Evolutionary conservation across 2,888 invertebrate genomes (phyloP).

Genomic region (Epicampocera succincta): DNA sequence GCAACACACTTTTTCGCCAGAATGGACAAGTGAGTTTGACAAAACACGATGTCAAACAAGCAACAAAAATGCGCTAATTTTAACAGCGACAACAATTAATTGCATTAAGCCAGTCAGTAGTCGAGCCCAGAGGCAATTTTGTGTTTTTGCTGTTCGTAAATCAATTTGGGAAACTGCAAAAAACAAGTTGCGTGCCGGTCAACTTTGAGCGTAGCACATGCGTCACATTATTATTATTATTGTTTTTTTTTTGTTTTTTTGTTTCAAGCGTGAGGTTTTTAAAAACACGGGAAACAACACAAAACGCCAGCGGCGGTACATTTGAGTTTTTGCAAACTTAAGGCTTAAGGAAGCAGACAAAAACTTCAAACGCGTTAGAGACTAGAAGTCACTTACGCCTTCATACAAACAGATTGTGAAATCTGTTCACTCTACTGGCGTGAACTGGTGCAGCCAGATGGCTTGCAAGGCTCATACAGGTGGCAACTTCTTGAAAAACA

Average conservation of each 20-base stretch:
- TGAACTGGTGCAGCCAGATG: too few species aligned
- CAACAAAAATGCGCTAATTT: constrained; percentile 31
- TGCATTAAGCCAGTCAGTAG: constrained; percentile 32
- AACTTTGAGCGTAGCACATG: constrained; percentile 33
- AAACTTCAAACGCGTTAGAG: too few species aligned
- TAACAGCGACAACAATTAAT: constrained; percentile 25
- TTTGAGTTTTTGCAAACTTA: too few species aligned
- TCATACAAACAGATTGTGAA: too few species aligned
- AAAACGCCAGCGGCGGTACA: too few species aligned
- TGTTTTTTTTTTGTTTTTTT: background rate
- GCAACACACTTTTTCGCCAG: constrained; percentile 38
- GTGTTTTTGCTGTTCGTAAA: constrained; percentile 24
- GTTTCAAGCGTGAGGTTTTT: too few species aligned
- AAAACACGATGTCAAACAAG: constrained; percentile 61
- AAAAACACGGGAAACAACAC: too few species aligned
- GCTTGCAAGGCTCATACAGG: too few species aligned
- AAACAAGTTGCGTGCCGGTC: constrained; percentile 9
- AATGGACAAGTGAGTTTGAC: constrained; percentile 45
- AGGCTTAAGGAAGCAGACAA: too few species aligned
- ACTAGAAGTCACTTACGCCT: too few species aligned
- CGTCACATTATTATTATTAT: constrained; percentile 39
- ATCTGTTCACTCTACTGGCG: too few species aligned
- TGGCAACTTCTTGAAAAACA: too few species aligned
- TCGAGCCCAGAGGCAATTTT: constrained; percentile 59
- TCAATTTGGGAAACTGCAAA: constrained; percentile 18